Base-by-base conservation (phyloP, 2,113 vertebrate genomes). In the Scartelaos histophorus region DNA sequence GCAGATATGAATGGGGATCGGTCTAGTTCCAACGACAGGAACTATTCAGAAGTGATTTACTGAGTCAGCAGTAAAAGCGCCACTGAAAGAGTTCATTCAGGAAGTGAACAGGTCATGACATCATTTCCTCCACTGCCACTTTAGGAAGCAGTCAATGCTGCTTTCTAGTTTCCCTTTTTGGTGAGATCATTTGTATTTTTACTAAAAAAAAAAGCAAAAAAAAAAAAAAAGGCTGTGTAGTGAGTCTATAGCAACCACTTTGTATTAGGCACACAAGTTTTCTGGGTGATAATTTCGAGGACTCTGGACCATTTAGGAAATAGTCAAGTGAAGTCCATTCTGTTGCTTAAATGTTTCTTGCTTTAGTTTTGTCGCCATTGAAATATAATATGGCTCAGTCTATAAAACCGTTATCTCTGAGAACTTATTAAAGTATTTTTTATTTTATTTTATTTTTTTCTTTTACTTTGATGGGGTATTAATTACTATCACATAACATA, bases 101-200 rank as follows among this genome's bases (percentile, higher is more conserved):
- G 93, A 94, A 91, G 89, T 88, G 81, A 87, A 60, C 73, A 83
- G 91, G 92, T 92, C 92, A 86, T 91, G 91, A 92, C 93, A 93
- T 93, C 73, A 94, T 85, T 93, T 94, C 92, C 93, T 90, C 34
- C 81, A 45, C 74, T 70, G 82, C 75, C 76, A 88, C 88, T 85
- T 73, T 88, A 92, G 90, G 91, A 93, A 90, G 81, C 71, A 76
- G 47, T 13, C 69, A 87, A 78, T 66, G 79, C 75, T 72, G 69
- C 75, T 85, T 81, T 88, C 56, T 74, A 85, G 82, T 78, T 90
- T 89, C 88, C 79, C 61, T 69, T 80, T 51, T 49, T 38, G 46
- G 53, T 71, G 70, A 78, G 69, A 71, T 81, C 69, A 1, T 71
- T 86, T 64, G 4, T 38, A 72, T 16, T 64, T 80, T 86, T 69